Evolutionary conservation across 2,113 vertebrate genomes (phyloP).

Genomic region (Setophaga petechia): DNA sequence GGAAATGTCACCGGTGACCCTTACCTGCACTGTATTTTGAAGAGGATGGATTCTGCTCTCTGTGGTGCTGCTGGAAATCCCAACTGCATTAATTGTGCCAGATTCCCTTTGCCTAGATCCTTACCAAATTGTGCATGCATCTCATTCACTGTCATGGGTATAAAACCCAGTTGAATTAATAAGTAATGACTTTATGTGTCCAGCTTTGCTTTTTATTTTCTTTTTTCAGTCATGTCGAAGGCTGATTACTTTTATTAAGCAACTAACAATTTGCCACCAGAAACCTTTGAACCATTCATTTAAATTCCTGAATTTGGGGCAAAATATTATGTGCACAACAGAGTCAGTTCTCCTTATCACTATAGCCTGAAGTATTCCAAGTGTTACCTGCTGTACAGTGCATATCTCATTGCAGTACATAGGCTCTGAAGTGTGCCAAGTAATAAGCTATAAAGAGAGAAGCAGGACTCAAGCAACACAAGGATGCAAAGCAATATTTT

Average conservation of each 20-base stretch:
- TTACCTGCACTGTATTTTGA: background rate
- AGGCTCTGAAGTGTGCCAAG: constrained; percentile 54
- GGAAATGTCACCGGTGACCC: background rate
- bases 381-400: background rate
- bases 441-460: constrained; percentile 66
- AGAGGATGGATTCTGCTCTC: background rate
- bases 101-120: background rate
- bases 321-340: constrained; percentile 1
- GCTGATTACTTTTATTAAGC: background rate
- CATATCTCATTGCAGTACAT: constrained; percentile 30
- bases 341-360: constrained; percentile 26
- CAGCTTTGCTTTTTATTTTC: background rate
- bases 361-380: constrained; percentile 1
- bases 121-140: background rate
- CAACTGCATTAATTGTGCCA: background rate
- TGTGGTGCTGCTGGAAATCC: background rate
- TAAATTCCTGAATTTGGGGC: constrained; percentile 21
- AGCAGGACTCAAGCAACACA: constrained; percentile 62
- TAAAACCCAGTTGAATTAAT: background rate
- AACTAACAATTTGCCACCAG: background rate
- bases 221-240: background rate
- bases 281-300: constrained; percentile 20
- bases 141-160: background rate
- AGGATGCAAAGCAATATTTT: constrained; percentile 73
- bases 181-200: background rate